phyloP scores from a whole-genome alignment of 2,113 vertebrate species.

The Turnix velox region DNA sequence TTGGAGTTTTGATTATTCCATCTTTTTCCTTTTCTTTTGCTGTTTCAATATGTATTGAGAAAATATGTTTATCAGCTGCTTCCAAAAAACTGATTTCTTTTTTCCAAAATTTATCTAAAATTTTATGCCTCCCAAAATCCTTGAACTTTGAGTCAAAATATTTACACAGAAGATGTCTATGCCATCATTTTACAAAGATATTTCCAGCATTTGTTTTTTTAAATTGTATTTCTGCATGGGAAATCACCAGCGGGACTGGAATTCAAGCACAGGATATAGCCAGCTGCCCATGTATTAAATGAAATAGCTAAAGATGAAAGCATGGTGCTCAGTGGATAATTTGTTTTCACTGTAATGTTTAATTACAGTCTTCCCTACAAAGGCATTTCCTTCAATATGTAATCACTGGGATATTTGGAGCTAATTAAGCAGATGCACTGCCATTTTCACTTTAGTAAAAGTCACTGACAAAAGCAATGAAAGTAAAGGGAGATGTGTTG shows the following conservation, averaged over 20 bases:
- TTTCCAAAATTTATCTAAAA: not conserved
- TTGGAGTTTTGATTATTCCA: not conserved
- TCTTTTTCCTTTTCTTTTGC: not conserved
- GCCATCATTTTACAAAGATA: not conserved
- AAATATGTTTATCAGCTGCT: not conserved
- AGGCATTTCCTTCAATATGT: conserved; percentile 61
- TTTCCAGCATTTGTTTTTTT: not conserved
- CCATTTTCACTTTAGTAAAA: conserved; percentile 69
- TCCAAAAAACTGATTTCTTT: not conserved
- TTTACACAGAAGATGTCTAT: not conserved
- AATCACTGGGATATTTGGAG: conserved; percentile 66
- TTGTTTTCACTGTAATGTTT: conserved; percentile 73
- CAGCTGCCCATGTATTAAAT: conserved; percentile 57
- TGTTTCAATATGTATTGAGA: not conserved
- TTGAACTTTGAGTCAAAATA: not conserved
- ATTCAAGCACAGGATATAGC: conserved; percentile 19
- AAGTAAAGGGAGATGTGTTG: conserved; percentile 4
- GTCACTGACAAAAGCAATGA: conserved; percentile 49
- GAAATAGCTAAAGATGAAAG: conserved; percentile 58
- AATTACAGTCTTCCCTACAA: conserved; percentile 72
- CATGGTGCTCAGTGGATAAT: conserved; percentile 40
- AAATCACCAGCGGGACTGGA: conserved; percentile 22
- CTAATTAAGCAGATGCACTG: conserved; percentile 71
- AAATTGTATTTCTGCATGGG: conserved; percentile 56
- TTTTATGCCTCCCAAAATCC: not conserved